These are phyloP conservation scores for Mionectes macconnelli DNA, from an alignment of 2,113 vertebrate genomes.

Conservation along the genomic window DNA sequence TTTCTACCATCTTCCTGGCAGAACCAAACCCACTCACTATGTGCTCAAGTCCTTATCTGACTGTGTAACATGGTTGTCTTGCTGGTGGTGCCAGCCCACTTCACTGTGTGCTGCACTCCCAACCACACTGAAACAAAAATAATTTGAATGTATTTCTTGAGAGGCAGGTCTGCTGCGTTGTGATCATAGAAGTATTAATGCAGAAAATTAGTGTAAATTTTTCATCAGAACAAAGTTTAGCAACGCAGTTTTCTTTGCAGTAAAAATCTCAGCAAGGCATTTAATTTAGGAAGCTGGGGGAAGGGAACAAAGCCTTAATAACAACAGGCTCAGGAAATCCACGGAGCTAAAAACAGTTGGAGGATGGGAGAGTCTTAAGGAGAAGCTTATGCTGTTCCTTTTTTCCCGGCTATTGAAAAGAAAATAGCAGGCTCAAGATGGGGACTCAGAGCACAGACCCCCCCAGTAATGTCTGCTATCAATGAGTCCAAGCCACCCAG, in stretches of 20 bases:
- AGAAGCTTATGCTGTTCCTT: neutral
- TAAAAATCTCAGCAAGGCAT: slow-evolving; percentile 31
- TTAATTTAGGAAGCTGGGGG: slow-evolving; percentile 33
- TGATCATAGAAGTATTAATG: slow-evolving; percentile 45
- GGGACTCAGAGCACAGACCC: neutral
- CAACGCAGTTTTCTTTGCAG: slow-evolving; percentile 26
- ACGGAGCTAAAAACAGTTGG: neutral
- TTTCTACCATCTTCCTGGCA: neutral
- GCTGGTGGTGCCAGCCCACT: neutral
- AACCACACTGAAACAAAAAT: neutral
- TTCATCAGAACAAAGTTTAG: slow-evolving; percentile 46
- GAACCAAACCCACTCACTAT: neutral
- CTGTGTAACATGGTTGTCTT: neutral
- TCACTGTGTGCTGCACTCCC: neutral
- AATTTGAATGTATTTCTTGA: slow-evolving; percentile 5
- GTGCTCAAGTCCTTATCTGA: neutral
- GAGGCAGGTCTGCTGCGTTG: slow-evolving; percentile 23
- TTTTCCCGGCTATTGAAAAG: neutral
- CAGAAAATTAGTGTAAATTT: slow-evolving; percentile 54
- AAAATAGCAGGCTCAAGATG: neutral
- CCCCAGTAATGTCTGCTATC: neutral
- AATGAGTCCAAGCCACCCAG: neutral
- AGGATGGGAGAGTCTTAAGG: slow-evolving; percentile 4
- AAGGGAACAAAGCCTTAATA: slow-evolving; percentile 21
- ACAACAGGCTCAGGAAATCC: slow-evolving; percentile 38